Evolutionary conservation across 2,113 vertebrate species (phyloP).

Genomic region (Otocyon megalotis): DNA sequence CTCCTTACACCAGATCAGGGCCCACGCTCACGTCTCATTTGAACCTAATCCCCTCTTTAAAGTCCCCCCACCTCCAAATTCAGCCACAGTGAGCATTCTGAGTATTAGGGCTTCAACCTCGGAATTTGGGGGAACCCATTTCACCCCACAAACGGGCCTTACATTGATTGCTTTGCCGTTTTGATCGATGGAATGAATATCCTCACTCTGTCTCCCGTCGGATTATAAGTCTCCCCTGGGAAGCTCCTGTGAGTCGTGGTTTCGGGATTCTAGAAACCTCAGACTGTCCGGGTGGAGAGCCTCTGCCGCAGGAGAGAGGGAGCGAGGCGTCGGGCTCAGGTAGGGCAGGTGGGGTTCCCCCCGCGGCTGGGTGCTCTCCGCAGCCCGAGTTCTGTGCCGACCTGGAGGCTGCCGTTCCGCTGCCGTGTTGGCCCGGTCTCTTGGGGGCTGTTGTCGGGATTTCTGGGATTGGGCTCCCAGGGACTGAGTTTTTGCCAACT

Average conservation of each 20-base stretch:
- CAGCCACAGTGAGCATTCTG: not conserved
- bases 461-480: not conserved
- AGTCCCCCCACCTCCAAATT: not conserved
- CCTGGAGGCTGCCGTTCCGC: accelerated
- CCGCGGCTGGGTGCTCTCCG: not conserved
- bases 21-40: not conserved
- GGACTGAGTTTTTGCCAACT: not conserved
- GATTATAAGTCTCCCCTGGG: not conserved
- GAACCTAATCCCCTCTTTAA: not conserved
- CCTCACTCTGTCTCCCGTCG: not conserved
- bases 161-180: not conserved
- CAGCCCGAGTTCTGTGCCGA: accelerated
- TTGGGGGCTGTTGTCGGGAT: not conserved
- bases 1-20: not conserved
- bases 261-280: too few relatives aligned
- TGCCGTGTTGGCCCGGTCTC: accelerated
- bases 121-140: not conserved
- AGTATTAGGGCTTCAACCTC: too few relatives aligned
- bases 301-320: accelerated
- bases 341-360: not conserved
- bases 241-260: not conserved
- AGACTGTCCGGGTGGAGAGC: not conserved
- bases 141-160: not conserved
- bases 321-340: accelerated
- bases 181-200: not conserved